Evolutionary conservation across 2,888 invertebrate genomes (phyloP).

Genomic region (Cenopis cana): DNA sequence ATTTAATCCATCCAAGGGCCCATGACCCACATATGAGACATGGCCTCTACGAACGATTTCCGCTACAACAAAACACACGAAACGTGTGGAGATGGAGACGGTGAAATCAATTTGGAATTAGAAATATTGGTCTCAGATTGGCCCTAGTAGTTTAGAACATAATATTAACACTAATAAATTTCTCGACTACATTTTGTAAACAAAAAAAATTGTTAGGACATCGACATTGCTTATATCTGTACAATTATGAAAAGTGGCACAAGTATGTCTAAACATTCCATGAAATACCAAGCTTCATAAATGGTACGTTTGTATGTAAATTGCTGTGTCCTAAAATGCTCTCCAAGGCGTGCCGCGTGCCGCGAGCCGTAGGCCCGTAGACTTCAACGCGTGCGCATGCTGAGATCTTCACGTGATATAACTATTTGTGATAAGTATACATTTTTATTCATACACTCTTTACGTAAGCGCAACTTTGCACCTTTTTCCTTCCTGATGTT

Average conservation of each 20-base stretch:
- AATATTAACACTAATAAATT: no score
- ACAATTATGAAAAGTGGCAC: not conserved
- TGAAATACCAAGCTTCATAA: constrained; percentile 1
- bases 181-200: no score
- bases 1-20: not conserved
- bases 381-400: constrained; percentile 37
- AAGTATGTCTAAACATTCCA: not conserved
- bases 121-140: not conserved
- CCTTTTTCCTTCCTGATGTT: no score
- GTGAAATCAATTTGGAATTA: not conserved
- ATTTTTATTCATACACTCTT: no score
- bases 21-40: no score
- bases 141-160: no score
- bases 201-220: not conserved
- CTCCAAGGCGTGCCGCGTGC: constrained; percentile 12
- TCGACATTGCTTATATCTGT: not conserved
- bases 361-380: constrained; percentile 7
- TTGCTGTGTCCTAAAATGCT: constrained; percentile 26
- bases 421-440: no score
- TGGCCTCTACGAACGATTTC: no score
- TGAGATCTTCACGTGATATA: constrained; percentile 4
- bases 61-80: no score
- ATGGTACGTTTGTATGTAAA: constrained; percentile 33
- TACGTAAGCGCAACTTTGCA: no score
- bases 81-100: not conserved